Evolutionary conservation across 2,797 vertebrate species (phyloP).

Genomic region (Nasua narica): DNA sequence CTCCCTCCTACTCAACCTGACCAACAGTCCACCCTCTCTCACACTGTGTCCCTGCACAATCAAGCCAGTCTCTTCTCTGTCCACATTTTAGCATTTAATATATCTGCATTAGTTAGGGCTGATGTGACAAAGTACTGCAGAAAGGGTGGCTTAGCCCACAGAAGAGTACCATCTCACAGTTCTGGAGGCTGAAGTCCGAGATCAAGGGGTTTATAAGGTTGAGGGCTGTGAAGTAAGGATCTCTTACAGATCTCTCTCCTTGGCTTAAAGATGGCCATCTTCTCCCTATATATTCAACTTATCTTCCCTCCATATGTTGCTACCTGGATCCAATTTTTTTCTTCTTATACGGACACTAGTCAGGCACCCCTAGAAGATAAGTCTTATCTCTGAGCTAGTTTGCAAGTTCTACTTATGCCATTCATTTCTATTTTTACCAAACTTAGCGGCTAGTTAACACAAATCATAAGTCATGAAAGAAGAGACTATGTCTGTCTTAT

Average conservation of each 20-base stretch:
- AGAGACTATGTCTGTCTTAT: neutral
- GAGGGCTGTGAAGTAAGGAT: neutral
- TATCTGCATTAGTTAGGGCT: neutral
- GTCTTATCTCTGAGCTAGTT: neutral
- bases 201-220: neutral
- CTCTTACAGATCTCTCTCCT: neutral
- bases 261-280: neutral
- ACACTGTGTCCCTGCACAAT: neutral
- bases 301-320: neutral
- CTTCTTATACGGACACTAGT: neutral
- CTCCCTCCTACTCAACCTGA: neutral
- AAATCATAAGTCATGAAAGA: neutral
- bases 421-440: neutral
- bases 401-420: neutral
- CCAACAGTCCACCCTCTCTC: neutral
- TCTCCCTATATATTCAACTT: neutral
- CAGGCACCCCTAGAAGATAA: neutral
- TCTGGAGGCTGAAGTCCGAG: neutral
- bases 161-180: neutral
- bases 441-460: neutral
- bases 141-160: neutral
- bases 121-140: neutral
- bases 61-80: neutral
- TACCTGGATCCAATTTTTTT: neutral
- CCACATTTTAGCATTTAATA: neutral